These are phyloP conservation scores for Oscheius sp. DNA, from an alignment of 2,888 invertebrate species.

Conservation along the genomic window DNA sequence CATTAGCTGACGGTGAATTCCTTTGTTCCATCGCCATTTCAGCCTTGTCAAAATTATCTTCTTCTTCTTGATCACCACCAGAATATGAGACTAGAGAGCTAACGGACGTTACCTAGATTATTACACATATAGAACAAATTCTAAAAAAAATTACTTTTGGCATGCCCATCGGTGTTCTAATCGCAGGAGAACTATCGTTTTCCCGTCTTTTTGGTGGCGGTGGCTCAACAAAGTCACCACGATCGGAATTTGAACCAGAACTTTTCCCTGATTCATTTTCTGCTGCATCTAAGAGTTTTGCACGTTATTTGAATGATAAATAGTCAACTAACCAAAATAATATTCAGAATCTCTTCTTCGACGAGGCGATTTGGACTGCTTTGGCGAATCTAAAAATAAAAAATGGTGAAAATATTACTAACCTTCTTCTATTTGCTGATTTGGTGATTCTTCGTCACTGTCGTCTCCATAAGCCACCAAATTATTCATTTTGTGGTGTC, in stretches of 20 bases:
- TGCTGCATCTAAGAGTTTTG: not conserved
- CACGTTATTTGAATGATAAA: not conserved
- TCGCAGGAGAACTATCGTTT: conserved; percentile 31
- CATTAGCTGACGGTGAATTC: conserved; percentile 18
- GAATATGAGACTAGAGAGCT: conserved; percentile 40
- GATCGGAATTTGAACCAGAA: conserved; percentile 16
- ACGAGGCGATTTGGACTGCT: conserved; percentile 5
- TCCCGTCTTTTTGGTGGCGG: conserved; percentile 42
- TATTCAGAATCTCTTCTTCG: conserved; percentile 32
- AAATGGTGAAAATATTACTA: not conserved
- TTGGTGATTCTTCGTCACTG: conserved; percentile 51
- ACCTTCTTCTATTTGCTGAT: too few species aligned
- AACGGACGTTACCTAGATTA: conserved; percentile 34
- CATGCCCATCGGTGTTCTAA: conserved; percentile 39
- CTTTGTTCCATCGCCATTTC: not conserved
- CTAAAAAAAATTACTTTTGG: conserved; percentile 36
- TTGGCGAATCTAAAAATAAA: not conserved
- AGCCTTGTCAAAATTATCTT: conserved; percentile 28
- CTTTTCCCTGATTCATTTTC: not conserved
- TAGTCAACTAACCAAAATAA: conserved; percentile 35
- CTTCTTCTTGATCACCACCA: conserved; percentile 36
- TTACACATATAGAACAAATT: not conserved
- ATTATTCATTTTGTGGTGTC: conserved; percentile 36
- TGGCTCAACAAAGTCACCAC: conserved; percentile 36
- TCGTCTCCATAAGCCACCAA: conserved; percentile 44